These are phyloP conservation scores for Salvelinus fontinalis DNA, from an alignment of 2,113 vertebrate species.

Conservation along the genomic window DNA sequence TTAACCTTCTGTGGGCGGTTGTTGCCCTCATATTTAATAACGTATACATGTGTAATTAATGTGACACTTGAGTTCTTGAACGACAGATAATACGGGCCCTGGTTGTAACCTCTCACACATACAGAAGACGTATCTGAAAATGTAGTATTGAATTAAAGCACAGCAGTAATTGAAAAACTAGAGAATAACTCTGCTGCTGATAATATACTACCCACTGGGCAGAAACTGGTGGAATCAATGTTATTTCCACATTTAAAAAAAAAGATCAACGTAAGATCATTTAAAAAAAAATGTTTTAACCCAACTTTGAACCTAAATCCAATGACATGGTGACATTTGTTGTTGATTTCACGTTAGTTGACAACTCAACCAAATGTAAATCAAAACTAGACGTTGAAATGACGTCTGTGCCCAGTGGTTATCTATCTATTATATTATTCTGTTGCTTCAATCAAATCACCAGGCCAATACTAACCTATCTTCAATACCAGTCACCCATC, in stretches of 20 bases:
- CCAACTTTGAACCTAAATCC: no score
- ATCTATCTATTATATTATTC: constrained; percentile 25
- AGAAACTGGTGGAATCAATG: no score
- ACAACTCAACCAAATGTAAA: no score
- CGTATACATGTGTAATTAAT: constrained; percentile 25
- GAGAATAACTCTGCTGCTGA: constrained; percentile 27
- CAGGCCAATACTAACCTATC: constrained; percentile 32
- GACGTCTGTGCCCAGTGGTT: no score
- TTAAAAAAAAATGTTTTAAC: no score
- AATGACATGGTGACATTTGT: no score
- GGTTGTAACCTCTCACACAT: constrained; percentile 26
- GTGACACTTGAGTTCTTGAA: constrained; percentile 38
- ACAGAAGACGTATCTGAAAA: constrained; percentile 25
- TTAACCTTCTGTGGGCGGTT: constrained; percentile 71
- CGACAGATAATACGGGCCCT: constrained; percentile 32
- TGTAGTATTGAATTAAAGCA: constrained; percentile 29
- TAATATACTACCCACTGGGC: constrained; percentile 14
- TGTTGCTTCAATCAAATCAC: constrained; percentile 37
- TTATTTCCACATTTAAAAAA: no score
- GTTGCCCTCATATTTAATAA: constrained; percentile 38
- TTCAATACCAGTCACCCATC: constrained; percentile 30
- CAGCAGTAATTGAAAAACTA: constrained; percentile 31
- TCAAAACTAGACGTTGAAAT: no score
- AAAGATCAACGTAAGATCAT: no score
- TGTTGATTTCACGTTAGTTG: no score